Evolutionary conservation across 2,888 invertebrate species (phyloP).

Genomic region (Syrphus vitripennis): DNA sequence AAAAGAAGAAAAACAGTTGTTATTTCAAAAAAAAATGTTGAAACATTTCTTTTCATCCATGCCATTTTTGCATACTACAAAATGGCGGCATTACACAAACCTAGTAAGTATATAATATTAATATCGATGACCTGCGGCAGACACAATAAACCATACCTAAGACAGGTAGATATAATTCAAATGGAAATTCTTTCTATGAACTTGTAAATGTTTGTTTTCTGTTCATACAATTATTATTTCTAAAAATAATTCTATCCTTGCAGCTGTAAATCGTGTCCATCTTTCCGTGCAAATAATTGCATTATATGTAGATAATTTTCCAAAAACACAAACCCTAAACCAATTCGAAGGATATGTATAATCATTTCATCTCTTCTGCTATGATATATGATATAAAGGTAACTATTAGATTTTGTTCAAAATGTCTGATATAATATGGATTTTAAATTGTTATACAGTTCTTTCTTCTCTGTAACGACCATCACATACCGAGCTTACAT

Average conservation of each 20-base stretch:
- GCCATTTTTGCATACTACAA: too few relatives aligned
- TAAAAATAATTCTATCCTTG: not conserved
- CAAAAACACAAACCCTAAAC: not conserved
- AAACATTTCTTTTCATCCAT: too few relatives aligned
- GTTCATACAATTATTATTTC: not conserved
- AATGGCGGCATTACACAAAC: too few relatives aligned
- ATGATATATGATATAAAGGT: not conserved
- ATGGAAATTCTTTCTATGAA: too few relatives aligned
- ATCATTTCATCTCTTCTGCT: conserved; percentile 44
- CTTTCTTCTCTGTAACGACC: not conserved
- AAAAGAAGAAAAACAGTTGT: too few relatives aligned
- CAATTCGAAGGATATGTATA: conserved; percentile 41
- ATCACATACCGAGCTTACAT: not conserved
- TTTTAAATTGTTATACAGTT: conserved; percentile 6
- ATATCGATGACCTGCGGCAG: too few relatives aligned
- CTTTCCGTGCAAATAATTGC: conserved; percentile 31
- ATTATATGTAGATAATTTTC: conserved; percentile 2
- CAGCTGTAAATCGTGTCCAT: conserved; percentile 3
- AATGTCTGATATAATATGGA: conserved; percentile 35
- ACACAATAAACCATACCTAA: too few relatives aligned
- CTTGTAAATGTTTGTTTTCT: not conserved
- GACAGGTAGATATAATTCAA: too few relatives aligned
- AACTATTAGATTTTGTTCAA: conserved; percentile 15
- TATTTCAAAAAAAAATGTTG: too few relatives aligned
- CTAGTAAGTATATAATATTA: too few relatives aligned